A percentile compares a stretch with the other conserved stretches of the same genome.
Evolutionary conservation across 2,797 vertebrate species (phyloP).

Genomic region (Decapterus maruadsi): DNA sequence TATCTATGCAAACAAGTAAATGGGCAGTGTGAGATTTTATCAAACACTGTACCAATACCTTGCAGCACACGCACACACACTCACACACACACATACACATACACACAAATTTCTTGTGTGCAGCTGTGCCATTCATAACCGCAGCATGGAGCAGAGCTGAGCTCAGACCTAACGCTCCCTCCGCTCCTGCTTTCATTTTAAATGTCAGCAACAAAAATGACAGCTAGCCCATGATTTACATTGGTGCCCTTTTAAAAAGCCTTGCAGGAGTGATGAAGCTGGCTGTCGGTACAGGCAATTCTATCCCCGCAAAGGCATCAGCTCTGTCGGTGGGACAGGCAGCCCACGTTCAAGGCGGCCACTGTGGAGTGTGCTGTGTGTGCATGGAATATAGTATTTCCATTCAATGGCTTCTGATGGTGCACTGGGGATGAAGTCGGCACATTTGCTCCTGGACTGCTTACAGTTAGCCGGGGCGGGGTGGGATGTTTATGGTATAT

Average conservation of each 20-base stretch:
- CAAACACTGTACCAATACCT: constrained; percentile 13
- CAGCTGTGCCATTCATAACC: constrained; percentile 46
- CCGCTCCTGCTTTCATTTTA: constrained; percentile 61
- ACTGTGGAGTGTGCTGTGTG: constrained; percentile 20
- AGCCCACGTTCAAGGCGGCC: constrained; percentile 22
- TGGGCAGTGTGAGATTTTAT: constrained; percentile 25
- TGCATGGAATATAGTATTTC: constrained; percentile 34
- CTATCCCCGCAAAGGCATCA: constrained; percentile 31
- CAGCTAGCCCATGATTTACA: constrained; percentile 71
- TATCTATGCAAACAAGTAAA: constrained; percentile 25
- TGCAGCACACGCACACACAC: not conserved
- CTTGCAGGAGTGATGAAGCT: constrained; percentile 67
- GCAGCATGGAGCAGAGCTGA: constrained; percentile 37
- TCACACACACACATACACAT: not conserved
- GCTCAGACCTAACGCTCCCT: constrained; percentile 35
- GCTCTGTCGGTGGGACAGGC: constrained; percentile 7
- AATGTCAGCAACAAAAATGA: constrained; percentile 78
- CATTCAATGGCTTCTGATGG: constrained; percentile 35
- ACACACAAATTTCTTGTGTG: not conserved
- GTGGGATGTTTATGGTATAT: constrained; percentile 47
- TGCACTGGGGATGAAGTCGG: constrained; percentile 25
- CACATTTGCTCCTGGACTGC: constrained; percentile 40
- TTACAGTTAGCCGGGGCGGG: constrained; percentile 39
- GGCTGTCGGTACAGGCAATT: constrained; percentile 55
- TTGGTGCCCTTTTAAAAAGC: constrained; percentile 78